These are phyloP conservation scores for Hirudinaria manillensis DNA, from an alignment of 2,888 invertebrate genomes.

Conservation along the genomic window DNA sequence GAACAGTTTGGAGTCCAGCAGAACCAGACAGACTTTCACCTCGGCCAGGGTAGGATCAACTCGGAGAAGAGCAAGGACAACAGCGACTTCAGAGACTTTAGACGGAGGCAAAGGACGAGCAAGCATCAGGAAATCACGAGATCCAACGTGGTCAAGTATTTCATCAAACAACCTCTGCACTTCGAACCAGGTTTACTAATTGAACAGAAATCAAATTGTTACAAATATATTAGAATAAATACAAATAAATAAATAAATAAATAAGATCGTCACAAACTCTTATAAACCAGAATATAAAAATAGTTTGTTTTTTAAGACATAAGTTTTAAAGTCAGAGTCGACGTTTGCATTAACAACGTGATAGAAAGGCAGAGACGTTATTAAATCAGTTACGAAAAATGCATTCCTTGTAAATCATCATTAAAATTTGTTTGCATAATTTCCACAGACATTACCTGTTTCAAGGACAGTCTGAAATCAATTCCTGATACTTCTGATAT, in stretches of 20 bases:
- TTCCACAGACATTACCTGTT: no score
- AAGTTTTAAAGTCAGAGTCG: no score
- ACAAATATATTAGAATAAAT: no score
- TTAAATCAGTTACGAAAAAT: no score
- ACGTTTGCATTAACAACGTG: not conserved
- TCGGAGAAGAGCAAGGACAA: not conserved
- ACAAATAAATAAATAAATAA: no score
- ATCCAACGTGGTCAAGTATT: conserved; percentile 11
- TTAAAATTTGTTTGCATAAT: no score
- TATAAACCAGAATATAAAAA: not conserved
- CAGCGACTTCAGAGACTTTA: not conserved
- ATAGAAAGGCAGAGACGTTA: not conserved
- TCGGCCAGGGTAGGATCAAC: not conserved
- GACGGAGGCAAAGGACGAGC: not conserved
- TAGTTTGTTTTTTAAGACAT: conserved; percentile 2
- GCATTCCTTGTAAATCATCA: no score
- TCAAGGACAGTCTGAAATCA: no score
- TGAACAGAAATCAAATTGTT: no score
- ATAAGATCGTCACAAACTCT: not conserved
- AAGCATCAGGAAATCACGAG: not conserved
- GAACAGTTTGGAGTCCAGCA: not conserved
- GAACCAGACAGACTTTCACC: not conserved
- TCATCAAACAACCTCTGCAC: conserved; percentile 13
- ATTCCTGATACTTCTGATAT: not conserved
- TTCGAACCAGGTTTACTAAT: conserved; percentile 2